These are phyloP conservation scores for Pseudomyrmex sp. DNA, from an alignment of 1,140 invertebrate genomes.

Conservation along the genomic window DNA sequence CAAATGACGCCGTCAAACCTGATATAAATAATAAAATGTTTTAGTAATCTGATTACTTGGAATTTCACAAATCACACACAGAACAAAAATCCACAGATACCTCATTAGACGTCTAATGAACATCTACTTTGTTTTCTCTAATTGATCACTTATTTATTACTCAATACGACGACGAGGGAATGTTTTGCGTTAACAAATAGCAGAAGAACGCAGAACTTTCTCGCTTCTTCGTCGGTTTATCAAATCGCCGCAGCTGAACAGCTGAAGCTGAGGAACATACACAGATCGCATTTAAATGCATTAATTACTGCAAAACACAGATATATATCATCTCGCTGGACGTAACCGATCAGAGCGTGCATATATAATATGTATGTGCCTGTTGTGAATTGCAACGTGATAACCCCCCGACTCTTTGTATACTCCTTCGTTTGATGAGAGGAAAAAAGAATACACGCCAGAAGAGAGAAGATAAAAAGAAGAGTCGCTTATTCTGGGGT, in stretches of 20 bases:
- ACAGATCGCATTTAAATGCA: constrained; percentile 45
- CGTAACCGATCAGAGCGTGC: constrained; percentile 29
- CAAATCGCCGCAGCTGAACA: not conserved
- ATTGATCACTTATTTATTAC: too few species aligned
- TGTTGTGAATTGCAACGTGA: constrained; percentile 32
- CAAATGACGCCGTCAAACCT: too few species aligned
- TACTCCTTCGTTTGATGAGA: not conserved
- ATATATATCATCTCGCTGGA: constrained; percentile 24
- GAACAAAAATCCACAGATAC: too few species aligned
- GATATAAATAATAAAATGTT: too few species aligned
- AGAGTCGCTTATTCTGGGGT: not conserved
- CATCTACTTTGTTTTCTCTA: too few species aligned
- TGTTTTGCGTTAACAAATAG: not conserved
- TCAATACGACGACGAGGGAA: not conserved
- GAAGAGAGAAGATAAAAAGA: not conserved
- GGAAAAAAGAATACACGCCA: not conserved
- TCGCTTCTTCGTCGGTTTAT: constrained; percentile 24
- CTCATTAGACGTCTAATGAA: too few species aligned
- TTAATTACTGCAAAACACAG: constrained; percentile 56
- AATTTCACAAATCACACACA: too few species aligned
- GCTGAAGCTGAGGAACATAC: not conserved
- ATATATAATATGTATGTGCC: not conserved
- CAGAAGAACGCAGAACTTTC: not conserved
- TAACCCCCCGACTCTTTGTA: constrained; percentile 40
- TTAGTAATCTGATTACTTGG: too few species aligned